A percentile compares a stretch with the other conserved stretches of the same genome.
Evolutionary conservation across 1,140 invertebrate genomes (phyloP).

Genomic region (Sminthurides bifidus): DNA sequence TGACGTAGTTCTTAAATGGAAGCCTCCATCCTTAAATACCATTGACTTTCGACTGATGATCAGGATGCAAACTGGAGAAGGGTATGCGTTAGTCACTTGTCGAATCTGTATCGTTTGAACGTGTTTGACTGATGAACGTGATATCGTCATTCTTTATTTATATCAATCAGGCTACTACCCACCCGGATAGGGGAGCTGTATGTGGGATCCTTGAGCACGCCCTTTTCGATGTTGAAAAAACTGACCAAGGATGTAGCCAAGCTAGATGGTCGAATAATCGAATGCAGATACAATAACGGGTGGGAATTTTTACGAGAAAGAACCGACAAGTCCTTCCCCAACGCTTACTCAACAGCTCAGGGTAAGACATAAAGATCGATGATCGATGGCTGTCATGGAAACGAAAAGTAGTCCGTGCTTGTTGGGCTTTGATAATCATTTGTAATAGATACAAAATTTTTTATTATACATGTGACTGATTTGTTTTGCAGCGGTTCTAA

Average conservation of each 20-base stretch:
- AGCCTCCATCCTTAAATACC: constrained; percentile 82
- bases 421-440: neutral
- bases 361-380: constrained; percentile 42
- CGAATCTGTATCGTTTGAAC: constrained; percentile 8
- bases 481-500: constrained; percentile 38
- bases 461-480: constrained; percentile 1
- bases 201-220: constrained; percentile 55
- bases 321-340: constrained; percentile 94
- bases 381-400: neutral
- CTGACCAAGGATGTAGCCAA: constrained; percentile 60
- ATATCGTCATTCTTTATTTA: constrained; percentile 16
- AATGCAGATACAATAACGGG: constrained; percentile 62
- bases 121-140: constrained; percentile 2
- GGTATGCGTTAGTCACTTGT: constrained; percentile 43
- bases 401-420: neutral
- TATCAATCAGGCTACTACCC: constrained; percentile 52
- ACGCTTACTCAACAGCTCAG: constrained; percentile 66
- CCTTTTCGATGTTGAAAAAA: constrained; percentile 59
- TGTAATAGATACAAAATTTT: neutral
- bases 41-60: constrained; percentile 90
- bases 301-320: constrained; percentile 95
- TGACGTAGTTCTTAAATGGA: constrained; percentile 90
- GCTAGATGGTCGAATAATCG: constrained; percentile 87
- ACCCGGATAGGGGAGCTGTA: constrained; percentile 64
- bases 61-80: constrained; percentile 52